These are phyloP conservation scores for Bathynomus jamesi DNA, from an alignment of 1,140 invertebrate genomes.

Conservation along the genomic window DNA sequence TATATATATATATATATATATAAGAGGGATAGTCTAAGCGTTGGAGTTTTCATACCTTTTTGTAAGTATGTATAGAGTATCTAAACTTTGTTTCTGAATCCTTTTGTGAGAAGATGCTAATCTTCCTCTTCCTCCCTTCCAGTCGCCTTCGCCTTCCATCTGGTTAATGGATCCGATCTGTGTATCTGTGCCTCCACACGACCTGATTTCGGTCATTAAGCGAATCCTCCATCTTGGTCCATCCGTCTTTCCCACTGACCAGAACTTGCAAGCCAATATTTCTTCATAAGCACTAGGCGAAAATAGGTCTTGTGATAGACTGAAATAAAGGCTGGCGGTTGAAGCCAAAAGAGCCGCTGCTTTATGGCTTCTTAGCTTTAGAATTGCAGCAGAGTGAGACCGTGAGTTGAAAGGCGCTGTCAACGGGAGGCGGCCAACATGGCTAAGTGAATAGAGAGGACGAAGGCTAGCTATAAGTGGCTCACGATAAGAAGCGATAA, in stretches of 20 bases:
- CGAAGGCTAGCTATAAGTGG: neutral
- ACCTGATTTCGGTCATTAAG: neutral
- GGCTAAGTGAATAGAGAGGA: slow-evolving; percentile 1
- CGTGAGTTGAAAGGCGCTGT: neutral
- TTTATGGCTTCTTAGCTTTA: neutral
- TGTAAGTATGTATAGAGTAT: too few species aligned
- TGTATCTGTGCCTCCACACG: neutral
- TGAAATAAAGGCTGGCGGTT: neutral
- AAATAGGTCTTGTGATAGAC: neutral
- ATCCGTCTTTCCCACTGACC: neutral
- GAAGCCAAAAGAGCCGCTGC: neutral
- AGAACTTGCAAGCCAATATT: neutral
- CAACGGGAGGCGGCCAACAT: neutral
- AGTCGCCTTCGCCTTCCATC: neutral
- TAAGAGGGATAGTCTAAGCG: too few species aligned
- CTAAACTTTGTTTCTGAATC: neutral
- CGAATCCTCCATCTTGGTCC: neutral
- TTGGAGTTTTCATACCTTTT: neutral
- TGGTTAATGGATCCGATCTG: neutral
- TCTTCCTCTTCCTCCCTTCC: neutral
- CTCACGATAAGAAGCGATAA: neutral
- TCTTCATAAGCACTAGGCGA: neutral
- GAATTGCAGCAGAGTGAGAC: neutral
- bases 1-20: too few species aligned
- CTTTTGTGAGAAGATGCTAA: neutral